A percentile compares a stretch with the other conserved stretches of the same genome.
phyloP scores from a whole-genome alignment of 2,113 vertebrate genomes.

The Gracilinanus agilis region DNA sequence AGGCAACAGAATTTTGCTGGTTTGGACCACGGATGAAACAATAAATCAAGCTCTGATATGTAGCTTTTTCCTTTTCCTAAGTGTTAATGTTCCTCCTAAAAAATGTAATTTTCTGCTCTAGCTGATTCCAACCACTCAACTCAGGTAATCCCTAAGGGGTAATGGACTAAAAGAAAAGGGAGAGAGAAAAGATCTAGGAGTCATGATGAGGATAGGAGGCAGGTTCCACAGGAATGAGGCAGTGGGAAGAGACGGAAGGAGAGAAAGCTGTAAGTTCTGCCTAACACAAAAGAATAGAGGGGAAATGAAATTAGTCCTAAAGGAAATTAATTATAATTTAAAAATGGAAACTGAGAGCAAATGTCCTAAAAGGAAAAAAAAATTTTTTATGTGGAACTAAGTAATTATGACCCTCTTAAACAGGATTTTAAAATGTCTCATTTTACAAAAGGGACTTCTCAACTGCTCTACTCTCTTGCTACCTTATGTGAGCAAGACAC shows the following conservation, averaged over 20 bases:
- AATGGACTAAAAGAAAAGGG: neutral
- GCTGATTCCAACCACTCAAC: neutral
- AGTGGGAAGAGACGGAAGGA: neutral
- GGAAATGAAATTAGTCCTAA: neutral
- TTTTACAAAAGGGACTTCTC: neutral
- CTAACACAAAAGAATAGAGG: neutral
- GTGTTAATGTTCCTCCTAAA: neutral
- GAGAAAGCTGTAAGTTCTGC: neutral
- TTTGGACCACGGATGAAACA: too few relatives aligned
- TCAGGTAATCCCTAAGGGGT: neutral
- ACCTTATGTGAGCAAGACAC: neutral
- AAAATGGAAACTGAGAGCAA: conserved; percentile 32
- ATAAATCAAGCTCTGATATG: too few relatives aligned
- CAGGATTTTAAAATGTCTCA: neutral
- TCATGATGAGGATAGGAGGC: neutral
- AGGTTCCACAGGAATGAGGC: neutral
- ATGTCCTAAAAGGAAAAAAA: neutral
- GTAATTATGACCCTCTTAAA: neutral
- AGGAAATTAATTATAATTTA: conserved; percentile 12
- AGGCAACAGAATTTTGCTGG: too few relatives aligned
- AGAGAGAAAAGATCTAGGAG: neutral
- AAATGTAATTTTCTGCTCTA: neutral
- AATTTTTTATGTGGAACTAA: neutral
- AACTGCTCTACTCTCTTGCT: neutral
- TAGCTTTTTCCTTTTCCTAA: neutral